These are phyloP conservation scores for Lophotriccus pileatus DNA, from an alignment of 2,797 vertebrate species.

Conservation along the genomic window DNA sequence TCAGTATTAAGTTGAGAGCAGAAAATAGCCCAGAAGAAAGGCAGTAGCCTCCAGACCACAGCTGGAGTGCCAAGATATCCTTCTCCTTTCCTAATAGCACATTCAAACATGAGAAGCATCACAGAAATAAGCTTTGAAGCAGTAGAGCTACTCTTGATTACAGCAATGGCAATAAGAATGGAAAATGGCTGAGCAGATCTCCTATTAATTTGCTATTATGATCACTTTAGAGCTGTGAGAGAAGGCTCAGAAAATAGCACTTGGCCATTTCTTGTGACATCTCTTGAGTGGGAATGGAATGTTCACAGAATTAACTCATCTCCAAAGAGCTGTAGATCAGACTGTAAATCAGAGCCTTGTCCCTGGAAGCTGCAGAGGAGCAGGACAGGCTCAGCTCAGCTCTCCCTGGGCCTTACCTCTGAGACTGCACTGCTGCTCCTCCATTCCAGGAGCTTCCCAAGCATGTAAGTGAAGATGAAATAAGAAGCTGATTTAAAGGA, in stretches of 20 bases:
- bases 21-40: neutral
- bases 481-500: constrained; percentile 7
- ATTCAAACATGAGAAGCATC: neutral
- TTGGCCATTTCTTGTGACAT: constrained; percentile 39
- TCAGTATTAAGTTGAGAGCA: neutral
- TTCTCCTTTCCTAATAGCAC: neutral
- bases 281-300: neutral
- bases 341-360: neutral
- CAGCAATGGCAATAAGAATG: neutral
- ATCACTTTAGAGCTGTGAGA: constrained; percentile 21
- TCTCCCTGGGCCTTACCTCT: neutral
- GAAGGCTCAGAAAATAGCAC: constrained; percentile 20
- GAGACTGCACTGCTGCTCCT: neutral
- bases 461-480: neutral
- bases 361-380: neutral
- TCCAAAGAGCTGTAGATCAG: neutral
- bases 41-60: neutral
- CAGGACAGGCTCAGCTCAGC: neutral
- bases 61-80: neutral
- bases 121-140: constrained; percentile 24
- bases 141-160: constrained; percentile 31
- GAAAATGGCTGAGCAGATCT: constrained; percentile 21
- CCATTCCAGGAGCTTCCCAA: neutral
- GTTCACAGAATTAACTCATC: constrained; percentile 9
- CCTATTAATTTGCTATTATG: constrained; percentile 43